Base-by-base conservation (phyloP, 1,140 invertebrate genomes). In the Ooceraea biroi region DNA sequence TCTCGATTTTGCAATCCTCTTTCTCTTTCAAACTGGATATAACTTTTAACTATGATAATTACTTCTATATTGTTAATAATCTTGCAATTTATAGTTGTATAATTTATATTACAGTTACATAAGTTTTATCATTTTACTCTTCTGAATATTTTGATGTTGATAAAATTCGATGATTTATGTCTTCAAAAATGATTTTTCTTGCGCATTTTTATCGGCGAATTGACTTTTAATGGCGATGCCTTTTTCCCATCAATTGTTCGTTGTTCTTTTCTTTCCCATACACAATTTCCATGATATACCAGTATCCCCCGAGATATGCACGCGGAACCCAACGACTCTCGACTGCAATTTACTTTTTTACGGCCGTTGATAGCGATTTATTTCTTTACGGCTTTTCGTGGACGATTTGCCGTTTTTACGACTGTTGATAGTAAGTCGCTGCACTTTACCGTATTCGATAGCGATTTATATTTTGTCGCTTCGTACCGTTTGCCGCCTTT, bases 401-500 rank as follows among this genome's bases (percentile, higher is more conserved):
- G 61, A 22, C 25, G 41, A 69, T 78, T 68, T 55, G 8, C 63
- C 36, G 36, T 78, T 48, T 69, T 78, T 78, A 57, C 30, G 46
- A 44, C 19, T 44, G 60, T 65, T 61, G 74, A 68, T 78, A 78
- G 63, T 25, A 44, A 80, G 22, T 58, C 65, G 17, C 22, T 19
- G 8, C 19, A 5, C 17, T 78, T 78, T 46, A 55, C 19, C 8
- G 57, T 11, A 73, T n/a, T 60, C 48, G 44, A 61, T 61, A 65
- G 55, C 50, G 71, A 83, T 83, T 83, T 83, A 63, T 83, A 44
- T 77, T 63, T 76, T 36, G 46, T 63, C 19, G 50, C 8, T 19
- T 14, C 44, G 2, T 22, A 46, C 3, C 11, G 14, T 61, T 60
- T 27, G 4, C 22, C 57, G 19, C 14, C n/a, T 82, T 82, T 78